Evolutionary conservation across 1,140 invertebrate species (phyloP).

Genomic region (Bombus cullumanus): DNA sequence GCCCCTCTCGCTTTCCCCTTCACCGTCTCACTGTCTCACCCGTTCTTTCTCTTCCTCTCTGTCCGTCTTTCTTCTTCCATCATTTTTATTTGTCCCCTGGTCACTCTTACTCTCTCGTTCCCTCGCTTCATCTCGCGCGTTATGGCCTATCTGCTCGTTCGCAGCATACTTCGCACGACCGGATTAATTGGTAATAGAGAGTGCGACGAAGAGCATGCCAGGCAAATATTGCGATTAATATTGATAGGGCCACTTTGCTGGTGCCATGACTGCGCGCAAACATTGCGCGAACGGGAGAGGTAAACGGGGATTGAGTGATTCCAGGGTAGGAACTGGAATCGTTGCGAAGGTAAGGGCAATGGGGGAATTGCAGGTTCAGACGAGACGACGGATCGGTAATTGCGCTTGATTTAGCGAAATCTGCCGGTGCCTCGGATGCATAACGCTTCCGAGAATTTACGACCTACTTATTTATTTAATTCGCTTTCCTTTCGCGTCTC

Average conservation of each 20-base stretch:
- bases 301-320: slow-evolving; percentile 26
- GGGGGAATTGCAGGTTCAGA: slow-evolving; percentile 13
- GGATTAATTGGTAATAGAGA: slow-evolving; percentile 83
- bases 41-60: slow-evolving; percentile 36
- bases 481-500: neutral
- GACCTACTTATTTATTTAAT: neutral
- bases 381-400: slow-evolving; percentile 9
- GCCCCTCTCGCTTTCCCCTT: neutral
- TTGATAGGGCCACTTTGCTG: slow-evolving; percentile 79
- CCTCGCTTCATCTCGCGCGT: slow-evolving; percentile 31
- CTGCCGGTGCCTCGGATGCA: neutral
- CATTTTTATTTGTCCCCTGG: slow-evolving; percentile 41
- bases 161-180: slow-evolving; percentile 82
- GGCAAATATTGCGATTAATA: slow-evolving; percentile 79
- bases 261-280: slow-evolving; percentile 56
- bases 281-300: slow-evolving; percentile 26
- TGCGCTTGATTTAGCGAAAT: slow-evolving; percentile 9
- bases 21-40: neutral
- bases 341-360: neutral
- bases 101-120: neutral
- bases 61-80: slow-evolving; percentile 40
- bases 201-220: slow-evolving; percentile 69
- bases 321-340: neutral
- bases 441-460: slow-evolving; percentile 1
- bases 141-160: slow-evolving; percentile 71